A percentile compares a stretch with the other conserved stretches of the same genome.
Evolutionary conservation across 2,797 vertebrate species (phyloP).

Genomic region (Acestrorhynchus altus): DNA sequence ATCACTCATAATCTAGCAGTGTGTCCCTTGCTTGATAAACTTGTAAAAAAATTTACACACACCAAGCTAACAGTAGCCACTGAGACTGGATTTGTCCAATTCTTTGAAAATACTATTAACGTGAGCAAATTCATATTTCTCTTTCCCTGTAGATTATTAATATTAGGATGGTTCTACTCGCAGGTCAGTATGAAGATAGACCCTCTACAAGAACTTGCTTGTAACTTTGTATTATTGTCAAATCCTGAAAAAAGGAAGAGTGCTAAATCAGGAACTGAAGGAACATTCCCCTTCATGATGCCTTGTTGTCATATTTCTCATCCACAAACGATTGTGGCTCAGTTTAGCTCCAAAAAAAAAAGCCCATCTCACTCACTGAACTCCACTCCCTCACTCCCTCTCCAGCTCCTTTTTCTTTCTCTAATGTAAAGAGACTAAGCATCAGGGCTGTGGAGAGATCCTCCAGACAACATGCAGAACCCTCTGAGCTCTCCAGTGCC

Average conservation of each 20-base stretch:
- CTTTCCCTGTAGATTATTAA: neutral
- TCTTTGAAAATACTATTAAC: neutral
- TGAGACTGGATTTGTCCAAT: conserved; percentile 20
- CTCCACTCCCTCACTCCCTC: too few relatives aligned
- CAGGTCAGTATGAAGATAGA: neutral
- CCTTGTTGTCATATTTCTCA: conserved; percentile 37
- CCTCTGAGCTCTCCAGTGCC: conserved; percentile 60
- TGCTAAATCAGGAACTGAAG: conserved; percentile 31
- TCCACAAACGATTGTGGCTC: conserved; percentile 29
- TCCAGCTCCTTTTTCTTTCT: conserved; percentile 31
- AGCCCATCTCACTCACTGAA: conserved; percentile 14
- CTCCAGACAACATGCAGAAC: conserved; percentile 50
- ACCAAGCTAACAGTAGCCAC: too few relatives aligned
- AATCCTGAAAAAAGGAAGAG: conserved; percentile 12
- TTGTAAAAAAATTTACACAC: too few relatives aligned
- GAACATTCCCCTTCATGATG: conserved; percentile 32
- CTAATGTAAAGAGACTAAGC: conserved; percentile 34
- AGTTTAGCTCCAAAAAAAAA: conserved; percentile 16
- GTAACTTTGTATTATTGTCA: neutral
- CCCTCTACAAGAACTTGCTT: conserved; percentile 2
- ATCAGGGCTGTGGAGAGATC: conserved; percentile 45
- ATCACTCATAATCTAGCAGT: too few relatives aligned
- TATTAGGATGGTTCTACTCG: conserved; percentile 1
- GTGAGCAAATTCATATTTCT: neutral
- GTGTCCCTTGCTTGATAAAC: too few relatives aligned